Evolutionary conservation across 1,140 invertebrate species (phyloP).

Genomic region (Hylaeus anthracinus): DNA sequence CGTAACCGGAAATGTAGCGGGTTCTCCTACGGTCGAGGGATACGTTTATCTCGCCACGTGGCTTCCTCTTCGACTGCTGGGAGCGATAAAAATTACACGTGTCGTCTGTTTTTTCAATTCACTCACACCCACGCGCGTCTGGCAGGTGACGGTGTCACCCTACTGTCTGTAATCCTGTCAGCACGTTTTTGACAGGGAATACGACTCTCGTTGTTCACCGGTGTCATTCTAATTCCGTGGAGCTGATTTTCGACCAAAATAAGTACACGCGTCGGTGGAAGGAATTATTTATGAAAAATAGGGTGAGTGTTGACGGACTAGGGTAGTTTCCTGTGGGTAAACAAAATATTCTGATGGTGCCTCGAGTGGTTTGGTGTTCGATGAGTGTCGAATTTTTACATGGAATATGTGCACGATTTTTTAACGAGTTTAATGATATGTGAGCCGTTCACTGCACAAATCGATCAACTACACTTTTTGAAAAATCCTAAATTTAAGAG

Average conservation of each 20-base stretch:
- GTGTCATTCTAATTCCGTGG: background rate
- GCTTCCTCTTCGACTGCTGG: background rate
- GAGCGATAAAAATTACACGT: slow-evolving; percentile 44
- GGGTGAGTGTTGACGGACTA: no score
- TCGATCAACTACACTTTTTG: no score
- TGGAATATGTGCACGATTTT: no score
- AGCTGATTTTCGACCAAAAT: background rate
- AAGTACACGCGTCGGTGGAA: no score
- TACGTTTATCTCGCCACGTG: slow-evolving; percentile 42
- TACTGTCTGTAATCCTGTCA: slow-evolving; percentile 7
- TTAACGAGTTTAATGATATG: no score
- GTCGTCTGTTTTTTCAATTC: slow-evolving; percentile 26
- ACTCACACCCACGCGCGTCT: background rate
- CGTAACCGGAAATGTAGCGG: slow-evolving; percentile 40
- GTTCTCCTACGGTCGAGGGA: slow-evolving; percentile 13
- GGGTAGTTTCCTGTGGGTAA: no score
- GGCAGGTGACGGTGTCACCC: slow-evolving; percentile 2
- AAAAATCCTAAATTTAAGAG: no score
- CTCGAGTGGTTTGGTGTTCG: no score
- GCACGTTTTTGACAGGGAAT: background rate
- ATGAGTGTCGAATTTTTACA: no score
- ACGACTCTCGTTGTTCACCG: background rate
- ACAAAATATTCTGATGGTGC: no score
- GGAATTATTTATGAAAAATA: no score
- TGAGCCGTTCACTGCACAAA: no score